Conservation (phyloP, 2,113 vertebrate genomes). For the Bos javanicus region DNA sequence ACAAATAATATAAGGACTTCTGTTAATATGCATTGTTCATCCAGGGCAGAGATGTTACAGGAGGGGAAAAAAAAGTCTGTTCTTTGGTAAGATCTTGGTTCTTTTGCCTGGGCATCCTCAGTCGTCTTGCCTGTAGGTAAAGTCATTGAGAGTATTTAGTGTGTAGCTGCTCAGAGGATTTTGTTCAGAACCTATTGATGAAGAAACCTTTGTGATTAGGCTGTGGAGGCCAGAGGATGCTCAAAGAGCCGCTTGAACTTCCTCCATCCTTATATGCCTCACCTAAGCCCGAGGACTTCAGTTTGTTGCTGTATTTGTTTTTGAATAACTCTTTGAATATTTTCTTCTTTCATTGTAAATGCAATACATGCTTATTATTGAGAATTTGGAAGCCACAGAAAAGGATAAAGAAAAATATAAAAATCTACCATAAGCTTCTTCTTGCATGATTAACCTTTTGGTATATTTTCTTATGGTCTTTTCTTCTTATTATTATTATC, state of each 20-base stretch:
- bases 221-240: not conserved
- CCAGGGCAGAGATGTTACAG: not conserved
- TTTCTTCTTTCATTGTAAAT: conserved; percentile 40
- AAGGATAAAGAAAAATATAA: not conserved
- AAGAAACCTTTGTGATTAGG: not conserved
- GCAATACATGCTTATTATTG: not conserved
- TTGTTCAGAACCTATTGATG: not conserved
- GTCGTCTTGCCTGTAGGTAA: not conserved
- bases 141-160: not conserved
- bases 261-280: not conserved
- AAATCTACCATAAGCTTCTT: not conserved
- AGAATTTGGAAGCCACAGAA: conserved; percentile 13
- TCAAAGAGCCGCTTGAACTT: not conserved
- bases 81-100: not conserved
- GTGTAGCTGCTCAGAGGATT: not conserved
- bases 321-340: not conserved
- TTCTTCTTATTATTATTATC: conserved; percentile 33
- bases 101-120: not conserved
- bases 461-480: not conserved
- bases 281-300: not conserved
- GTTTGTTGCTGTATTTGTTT: not conserved
- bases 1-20: not conserved
- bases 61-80: not conserved
- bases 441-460: conserved; percentile 1
- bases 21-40: not conserved